phyloP scores from a whole-genome alignment of 2,888 invertebrate genomes.

The Dysmachus trigonus region DNA sequence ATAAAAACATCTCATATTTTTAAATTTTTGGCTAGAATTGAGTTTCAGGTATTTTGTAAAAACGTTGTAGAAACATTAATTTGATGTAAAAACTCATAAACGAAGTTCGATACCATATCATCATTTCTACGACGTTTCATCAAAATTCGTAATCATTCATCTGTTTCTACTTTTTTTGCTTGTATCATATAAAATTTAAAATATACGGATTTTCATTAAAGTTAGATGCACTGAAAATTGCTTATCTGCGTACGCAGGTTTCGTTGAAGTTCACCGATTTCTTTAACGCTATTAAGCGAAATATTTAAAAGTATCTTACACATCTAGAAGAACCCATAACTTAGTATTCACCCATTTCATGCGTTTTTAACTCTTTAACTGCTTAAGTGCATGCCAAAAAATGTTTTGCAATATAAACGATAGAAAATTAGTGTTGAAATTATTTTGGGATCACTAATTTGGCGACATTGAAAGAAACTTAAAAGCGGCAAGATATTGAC shows the following conservation, averaged over 20 bases:
- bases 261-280: background rate
- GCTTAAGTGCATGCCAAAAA: constrained; percentile 17
- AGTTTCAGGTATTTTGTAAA: no score
- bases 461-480: constrained; percentile 9
- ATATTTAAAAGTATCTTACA: background rate
- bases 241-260: background rate
- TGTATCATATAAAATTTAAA: background rate
- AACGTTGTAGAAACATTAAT: no score
- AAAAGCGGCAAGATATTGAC: constrained; percentile 1
- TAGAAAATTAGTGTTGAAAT: constrained; percentile 20
- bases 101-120: no score
- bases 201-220: background rate
- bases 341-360: constrained; percentile 10
- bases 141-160: no score
- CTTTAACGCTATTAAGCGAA: background rate
- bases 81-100: no score
- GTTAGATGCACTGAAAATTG: background rate
- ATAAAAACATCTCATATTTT: no score
- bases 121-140: no score
- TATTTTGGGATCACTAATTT: background rate
- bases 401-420: constrained; percentile 2
- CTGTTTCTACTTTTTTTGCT: no score
- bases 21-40: no score
- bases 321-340: constrained; percentile 1
- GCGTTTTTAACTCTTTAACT: constrained; percentile 16